A percentile compares a stretch with the other conserved stretches of the same genome.
Conservation (phyloP, 2,888 invertebrate species). For the Syrista parreyssii region DNA sequence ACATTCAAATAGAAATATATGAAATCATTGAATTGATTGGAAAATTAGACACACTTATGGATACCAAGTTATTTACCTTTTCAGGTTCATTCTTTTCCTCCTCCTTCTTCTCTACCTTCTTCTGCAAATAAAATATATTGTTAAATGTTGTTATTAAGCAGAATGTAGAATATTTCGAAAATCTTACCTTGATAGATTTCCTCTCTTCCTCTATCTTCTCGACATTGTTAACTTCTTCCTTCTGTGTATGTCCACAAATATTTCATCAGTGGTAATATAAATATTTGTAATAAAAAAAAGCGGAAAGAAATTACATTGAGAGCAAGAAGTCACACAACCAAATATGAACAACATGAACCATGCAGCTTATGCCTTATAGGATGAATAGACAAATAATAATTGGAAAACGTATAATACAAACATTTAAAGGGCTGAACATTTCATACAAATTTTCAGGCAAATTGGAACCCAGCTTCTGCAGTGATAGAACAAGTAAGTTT, state of each 20-base stretch:
- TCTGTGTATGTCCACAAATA: constrained; percentile 35
- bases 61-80: constrained; percentile 42
- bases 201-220: constrained; percentile 50
- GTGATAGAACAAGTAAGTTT: constrained; percentile 33
- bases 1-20: background rate
- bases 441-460: background rate
- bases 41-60: background rate
- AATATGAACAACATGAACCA: background rate
- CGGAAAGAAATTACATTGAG: background rate
- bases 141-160: constrained; percentile 2
- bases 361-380: background rate
- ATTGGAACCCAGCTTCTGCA: constrained; percentile 41
- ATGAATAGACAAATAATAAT: background rate
- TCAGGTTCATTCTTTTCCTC: constrained; percentile 68
- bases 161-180: constrained; percentile 5
- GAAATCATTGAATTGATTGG: background rate
- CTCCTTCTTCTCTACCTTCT: constrained; percentile 64
- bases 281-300: background rate
- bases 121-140: constrained; percentile 33
- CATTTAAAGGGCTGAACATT: background rate
- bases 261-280: background rate
- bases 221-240: constrained; percentile 60
- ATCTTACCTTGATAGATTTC: constrained; percentile 51
- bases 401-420: background rate
- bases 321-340: background rate